Percentiles rank a stretch among this genome's conserved stretches.
These are phyloP conservation scores for Malurus melanocephalus DNA, from an alignment of 2,113 vertebrate species.

Conservation along the genomic window DNA sequence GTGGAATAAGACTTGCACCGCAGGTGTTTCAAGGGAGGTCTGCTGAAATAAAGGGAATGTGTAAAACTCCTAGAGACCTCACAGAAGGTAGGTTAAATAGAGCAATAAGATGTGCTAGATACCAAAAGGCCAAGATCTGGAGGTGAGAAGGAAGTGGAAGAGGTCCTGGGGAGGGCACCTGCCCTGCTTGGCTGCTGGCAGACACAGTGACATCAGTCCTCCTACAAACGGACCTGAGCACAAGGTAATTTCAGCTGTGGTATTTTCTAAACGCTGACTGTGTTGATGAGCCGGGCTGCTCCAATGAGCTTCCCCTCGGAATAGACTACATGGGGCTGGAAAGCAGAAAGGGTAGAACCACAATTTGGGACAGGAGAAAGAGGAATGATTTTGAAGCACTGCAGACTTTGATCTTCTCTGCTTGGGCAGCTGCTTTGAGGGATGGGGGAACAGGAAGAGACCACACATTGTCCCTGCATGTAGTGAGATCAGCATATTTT, in stretches of 20 bases:
- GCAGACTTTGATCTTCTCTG: background rate
- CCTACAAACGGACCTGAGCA: background rate
- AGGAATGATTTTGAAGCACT: background rate
- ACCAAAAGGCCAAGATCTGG: background rate
- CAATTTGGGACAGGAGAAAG: background rate
- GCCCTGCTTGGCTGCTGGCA: background rate
- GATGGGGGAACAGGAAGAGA: background rate
- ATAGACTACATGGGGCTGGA: background rate
- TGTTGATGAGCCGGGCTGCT: background rate
- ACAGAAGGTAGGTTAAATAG: background rate
- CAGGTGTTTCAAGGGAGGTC: background rate
- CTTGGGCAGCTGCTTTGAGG: background rate
- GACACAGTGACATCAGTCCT: background rate
- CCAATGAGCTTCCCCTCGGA: background rate
- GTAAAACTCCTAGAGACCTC: background rate
- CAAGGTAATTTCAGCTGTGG: background rate
- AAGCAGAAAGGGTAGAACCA: background rate
- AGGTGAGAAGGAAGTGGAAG: background rate
- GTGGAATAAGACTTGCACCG: background rate
- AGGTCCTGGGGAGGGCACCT: background rate
- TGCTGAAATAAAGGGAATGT: background rate
- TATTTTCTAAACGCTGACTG: background rate
- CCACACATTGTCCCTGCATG: background rate
- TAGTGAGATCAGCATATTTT: background rate
- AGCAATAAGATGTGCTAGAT: background rate